Percentiles rank a stretch among this genome's conserved stretches.
Conservation (phyloP, 1,140 invertebrate species). For the Armadillidium nasatum region DNA sequence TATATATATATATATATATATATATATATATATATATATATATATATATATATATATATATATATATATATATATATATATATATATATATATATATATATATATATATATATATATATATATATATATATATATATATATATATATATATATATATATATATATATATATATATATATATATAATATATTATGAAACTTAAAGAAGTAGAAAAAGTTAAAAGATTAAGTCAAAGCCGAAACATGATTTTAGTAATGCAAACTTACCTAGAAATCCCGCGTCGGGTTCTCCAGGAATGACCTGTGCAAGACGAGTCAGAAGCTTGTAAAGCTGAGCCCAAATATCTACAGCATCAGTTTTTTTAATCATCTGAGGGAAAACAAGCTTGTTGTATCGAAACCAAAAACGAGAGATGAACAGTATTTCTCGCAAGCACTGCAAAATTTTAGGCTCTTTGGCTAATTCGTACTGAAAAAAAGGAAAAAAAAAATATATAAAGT, state of each 20-base stretch:
- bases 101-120: too few species aligned
- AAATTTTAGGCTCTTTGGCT: slow-evolving; percentile 36
- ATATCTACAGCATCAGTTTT: slow-evolving; percentile 43
- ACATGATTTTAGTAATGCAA: neutral
- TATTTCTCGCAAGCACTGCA: slow-evolving; percentile 39
- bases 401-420: slow-evolving; percentile 38
- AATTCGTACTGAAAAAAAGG: slow-evolving; percentile 35
- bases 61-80: too few species aligned
- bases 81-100: too few species aligned
- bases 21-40: too few species aligned
- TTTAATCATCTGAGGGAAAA: slow-evolving; percentile 38
- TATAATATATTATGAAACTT: neutral
- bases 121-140: too few species aligned
- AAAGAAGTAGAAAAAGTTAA: neutral
- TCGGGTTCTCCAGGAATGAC: slow-evolving; percentile 41
- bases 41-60: too few species aligned
- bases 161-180: neutral
- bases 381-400: slow-evolving; percentile 40
- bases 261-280: slow-evolving; percentile 41
- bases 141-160: too few species aligned
- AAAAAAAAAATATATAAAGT: too few species aligned
- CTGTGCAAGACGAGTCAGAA: slow-evolving; percentile 36
- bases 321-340: slow-evolving; percentile 42
- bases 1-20: too few species aligned
- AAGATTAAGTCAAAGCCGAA: neutral